Evolutionary conservation across 2,888 invertebrate genomes (phyloP), one percentile per base, ranked within the genome.

Genomic region (Dynastes maya): DNA sequence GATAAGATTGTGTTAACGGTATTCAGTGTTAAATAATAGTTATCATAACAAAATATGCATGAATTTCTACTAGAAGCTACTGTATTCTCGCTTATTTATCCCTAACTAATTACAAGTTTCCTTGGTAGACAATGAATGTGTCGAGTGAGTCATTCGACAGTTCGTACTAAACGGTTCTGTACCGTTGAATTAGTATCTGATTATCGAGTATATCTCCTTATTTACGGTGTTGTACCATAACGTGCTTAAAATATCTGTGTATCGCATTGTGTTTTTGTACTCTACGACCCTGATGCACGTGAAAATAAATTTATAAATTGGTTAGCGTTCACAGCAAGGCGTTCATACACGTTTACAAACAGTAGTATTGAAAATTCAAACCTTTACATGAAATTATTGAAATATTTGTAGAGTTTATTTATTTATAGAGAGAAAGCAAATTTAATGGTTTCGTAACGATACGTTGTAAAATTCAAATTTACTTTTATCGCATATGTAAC

Each of bases 21-120:
- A 2, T 53, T n/a, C 2, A n/a, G 11, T n/a, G 11, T 11, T 55
- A 55, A 16, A 55, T 22, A 55, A 55, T 55, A 55, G 22, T 55
- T 55, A 6, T 1, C 55, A 22, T 55, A 6, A 53, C 2, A 8
- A n/a, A 22, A 22, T 22, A 22, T 22, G 22, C 55, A 22, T 22
- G 55, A n/a, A 55, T 55, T 16, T 55, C 13, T 55, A 55, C 1
- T 16, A 16, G n/a, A 16, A 55, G 55, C 40, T n/a, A 55, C 6
- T 9, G 53, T 53, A 32, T 51, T 0, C 53, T 70, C 53, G 70
- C n/a, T 55, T 32, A 55, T 37, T 71, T 71, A 32, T 71, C 53
- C 71, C n/a, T 71, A 71, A 55, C 71, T 32, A 71, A 71, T 65
- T 65, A 16, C n/a, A 22, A 37, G 16, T 65, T 65, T 65, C 65